A percentile compares a stretch with the other conserved stretches of the same genome.
Conservation (phyloP, 2,888 invertebrate species). For the Dione juno region DNA sequence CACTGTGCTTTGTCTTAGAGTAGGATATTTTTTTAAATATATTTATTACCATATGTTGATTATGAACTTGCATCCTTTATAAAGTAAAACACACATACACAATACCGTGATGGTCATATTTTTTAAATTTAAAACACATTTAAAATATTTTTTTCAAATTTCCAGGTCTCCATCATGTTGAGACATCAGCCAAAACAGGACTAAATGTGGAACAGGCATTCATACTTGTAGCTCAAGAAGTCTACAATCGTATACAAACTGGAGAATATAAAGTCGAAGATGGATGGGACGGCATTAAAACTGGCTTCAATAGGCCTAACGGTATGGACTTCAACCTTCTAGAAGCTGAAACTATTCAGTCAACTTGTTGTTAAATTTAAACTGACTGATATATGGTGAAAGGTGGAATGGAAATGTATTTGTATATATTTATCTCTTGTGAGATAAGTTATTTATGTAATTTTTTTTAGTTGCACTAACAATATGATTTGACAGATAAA, state of each 20-base stretch:
- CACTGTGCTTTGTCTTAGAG: no score
- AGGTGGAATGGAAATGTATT: constrained; percentile 21
- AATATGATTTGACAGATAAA: no score
- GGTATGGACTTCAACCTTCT: constrained; percentile 92
- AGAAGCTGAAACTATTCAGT: constrained; percentile 94
- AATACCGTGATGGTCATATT: no score
- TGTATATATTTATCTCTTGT: neutral
- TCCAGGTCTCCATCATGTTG: constrained; percentile 91
- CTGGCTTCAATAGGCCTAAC: constrained; percentile 92
- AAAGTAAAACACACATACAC: neutral
- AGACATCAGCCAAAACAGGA: constrained; percentile 97
- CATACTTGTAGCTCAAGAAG: constrained; percentile 94
- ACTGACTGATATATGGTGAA: constrained; percentile 22
- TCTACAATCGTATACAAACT: constrained; percentile 93
- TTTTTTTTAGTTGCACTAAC: neutral
- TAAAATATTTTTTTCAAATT: constrained; percentile 27
- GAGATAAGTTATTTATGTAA: neutral
- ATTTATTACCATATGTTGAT: no score
- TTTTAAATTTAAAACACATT: no score
- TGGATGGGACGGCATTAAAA: constrained; percentile 98
- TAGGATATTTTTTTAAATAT: no score
- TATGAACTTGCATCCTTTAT: no score
- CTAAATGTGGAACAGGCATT: constrained; percentile 97
- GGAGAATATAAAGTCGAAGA: constrained; percentile 97
- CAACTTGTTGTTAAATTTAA: constrained; percentile 89